phyloP scores from a whole-genome alignment of 2,888 invertebrate species.

The Catocala fraxini region DNA sequence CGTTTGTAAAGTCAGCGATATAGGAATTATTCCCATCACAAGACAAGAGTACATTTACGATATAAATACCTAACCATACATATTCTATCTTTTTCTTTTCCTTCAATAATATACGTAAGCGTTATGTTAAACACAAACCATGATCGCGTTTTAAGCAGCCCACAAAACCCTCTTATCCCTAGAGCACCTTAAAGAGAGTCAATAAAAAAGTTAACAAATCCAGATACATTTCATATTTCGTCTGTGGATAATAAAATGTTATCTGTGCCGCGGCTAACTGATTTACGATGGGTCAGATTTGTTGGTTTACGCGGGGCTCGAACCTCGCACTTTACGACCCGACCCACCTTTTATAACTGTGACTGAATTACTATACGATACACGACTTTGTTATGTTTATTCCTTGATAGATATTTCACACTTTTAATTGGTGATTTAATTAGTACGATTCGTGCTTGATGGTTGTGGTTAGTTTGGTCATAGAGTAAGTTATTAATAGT shows the following conservation, averaged over 20 bases:
- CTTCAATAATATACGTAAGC: no score
- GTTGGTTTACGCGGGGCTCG: conserved; percentile 81
- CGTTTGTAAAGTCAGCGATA: no score
- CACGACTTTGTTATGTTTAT: conserved; percentile 47
- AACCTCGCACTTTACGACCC: conserved; percentile 81
- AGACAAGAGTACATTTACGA: no score
- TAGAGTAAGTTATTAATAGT: conserved; percentile 25
- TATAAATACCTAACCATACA: no score
- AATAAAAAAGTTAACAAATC: conserved; percentile 20
- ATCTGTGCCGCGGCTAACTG: conserved; percentile 86
- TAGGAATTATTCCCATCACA: no score
- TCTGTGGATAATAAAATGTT: conserved; percentile 77
- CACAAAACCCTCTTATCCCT: not conserved
- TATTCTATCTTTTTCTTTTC: no score
- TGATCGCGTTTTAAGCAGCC: not conserved
- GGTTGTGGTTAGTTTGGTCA: not conserved
- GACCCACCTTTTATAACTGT: conserved; percentile 71
- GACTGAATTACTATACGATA: conserved; percentile 44
- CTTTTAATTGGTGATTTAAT: conserved; percentile 57
- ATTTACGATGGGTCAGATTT: conserved; percentile 87
- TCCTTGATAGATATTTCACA: conserved; percentile 57
- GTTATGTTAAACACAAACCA: no score
- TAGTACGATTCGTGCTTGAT: conserved; percentile 18
- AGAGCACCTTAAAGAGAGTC: not conserved
- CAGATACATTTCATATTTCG: conserved; percentile 64